A percentile compares a stretch with the other conserved stretches of the same genome.
phyloP scores from a whole-genome alignment of 2,888 invertebrate species.

The Melipona bicolor region DNA sequence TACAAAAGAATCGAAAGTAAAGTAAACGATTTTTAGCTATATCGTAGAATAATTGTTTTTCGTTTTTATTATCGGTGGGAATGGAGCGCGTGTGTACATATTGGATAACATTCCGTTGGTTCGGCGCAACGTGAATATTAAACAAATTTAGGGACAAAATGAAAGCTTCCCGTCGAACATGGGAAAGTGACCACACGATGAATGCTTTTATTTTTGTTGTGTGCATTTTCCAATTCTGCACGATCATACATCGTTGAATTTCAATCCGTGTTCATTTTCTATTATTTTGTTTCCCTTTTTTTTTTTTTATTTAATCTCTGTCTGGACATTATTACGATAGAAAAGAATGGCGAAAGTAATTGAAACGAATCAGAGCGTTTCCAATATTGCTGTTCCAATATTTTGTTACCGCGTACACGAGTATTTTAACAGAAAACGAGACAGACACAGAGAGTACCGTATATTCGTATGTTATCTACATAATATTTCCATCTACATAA shows the following conservation, averaged over 20 bases:
- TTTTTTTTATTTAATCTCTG: too few relatives aligned
- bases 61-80: not conserved
- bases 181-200: not conserved
- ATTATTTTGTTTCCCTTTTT: too few relatives aligned
- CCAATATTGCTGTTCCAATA: too few relatives aligned
- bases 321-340: too few relatives aligned
- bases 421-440: too few relatives aligned
- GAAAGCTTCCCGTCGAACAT: not conserved
- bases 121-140: conserved; percentile 9
- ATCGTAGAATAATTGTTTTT: conserved; percentile 9
- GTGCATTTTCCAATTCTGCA: not conserved
- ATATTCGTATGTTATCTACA: too few relatives aligned
- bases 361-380: too few relatives aligned
- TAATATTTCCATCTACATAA: too few relatives aligned
- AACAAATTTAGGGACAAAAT: conserved; percentile 2
- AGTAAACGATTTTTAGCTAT: conserved; percentile 5
- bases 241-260: not conserved
- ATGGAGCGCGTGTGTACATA: not conserved
- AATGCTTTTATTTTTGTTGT: not conserved
- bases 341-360: too few relatives aligned
- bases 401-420: too few relatives aligned
- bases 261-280: not conserved
- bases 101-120: not conserved
- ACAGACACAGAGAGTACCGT: too few relatives aligned
- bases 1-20: not conserved